Conservation (phyloP, 2,113 vertebrate species). For the Cepphus grylle region DNA sequence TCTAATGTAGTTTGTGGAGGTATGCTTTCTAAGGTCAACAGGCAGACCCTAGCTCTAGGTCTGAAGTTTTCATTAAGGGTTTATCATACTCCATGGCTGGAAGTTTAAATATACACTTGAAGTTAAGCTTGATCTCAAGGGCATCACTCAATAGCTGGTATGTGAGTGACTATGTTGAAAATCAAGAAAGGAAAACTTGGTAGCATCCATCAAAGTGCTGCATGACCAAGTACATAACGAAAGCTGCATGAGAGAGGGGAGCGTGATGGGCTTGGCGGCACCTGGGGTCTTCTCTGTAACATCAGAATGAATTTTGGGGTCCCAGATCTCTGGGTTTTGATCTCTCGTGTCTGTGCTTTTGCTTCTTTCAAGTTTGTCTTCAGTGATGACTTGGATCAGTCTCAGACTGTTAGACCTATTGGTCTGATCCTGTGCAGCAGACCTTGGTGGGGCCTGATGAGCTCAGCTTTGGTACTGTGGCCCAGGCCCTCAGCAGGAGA, state of each 20-base stretch:
- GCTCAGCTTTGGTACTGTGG: neutral
- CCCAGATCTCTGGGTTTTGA: neutral
- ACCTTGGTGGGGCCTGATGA: neutral
- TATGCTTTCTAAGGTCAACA: neutral
- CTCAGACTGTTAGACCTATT: neutral
- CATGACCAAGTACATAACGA: neutral
- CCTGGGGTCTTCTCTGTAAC: neutral
- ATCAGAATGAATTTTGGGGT: neutral
- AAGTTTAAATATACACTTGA: neutral
- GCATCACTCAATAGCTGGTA: neutral
- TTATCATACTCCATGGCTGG: neutral
- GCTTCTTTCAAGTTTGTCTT: neutral
- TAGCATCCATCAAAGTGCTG: neutral
- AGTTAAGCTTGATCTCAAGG: neutral
- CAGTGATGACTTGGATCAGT: neutral
- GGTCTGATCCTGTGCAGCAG: neutral
- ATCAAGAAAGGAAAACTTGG: neutral
- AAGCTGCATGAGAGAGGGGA: neutral
- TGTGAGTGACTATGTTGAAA: neutral
- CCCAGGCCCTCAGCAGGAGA: neutral
- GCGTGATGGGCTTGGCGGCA: neutral
- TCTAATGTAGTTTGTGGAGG: neutral
- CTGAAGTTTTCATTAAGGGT: neutral
- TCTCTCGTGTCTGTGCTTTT: neutral
- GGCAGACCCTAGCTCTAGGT: neutral